Evolutionary conservation across 2,113 vertebrate species (phyloP), one percentile per base, ranked within the genome.

Genomic region (Anolis carolinensis): DNA sequence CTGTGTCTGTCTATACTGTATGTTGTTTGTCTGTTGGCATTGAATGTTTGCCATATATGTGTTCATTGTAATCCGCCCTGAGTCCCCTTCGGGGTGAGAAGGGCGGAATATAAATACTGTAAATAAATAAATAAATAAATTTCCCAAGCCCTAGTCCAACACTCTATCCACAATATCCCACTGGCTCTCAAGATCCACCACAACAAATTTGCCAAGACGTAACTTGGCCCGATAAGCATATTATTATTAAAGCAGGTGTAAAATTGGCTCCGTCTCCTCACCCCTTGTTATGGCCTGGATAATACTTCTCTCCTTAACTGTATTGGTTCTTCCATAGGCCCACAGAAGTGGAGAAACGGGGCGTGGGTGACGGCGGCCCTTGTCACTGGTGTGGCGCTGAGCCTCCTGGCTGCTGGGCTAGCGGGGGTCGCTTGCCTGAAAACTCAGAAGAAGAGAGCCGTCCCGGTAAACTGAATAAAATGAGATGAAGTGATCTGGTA

Each of bases 401-500:
- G 76, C 20, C 65, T 89, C 76, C 34, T 87, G 27, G 48, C 84
- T 30, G 36, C 14, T 52, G 3, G 32, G 27, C 85, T 93, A 0
- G 30, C 91, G 0, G 0, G 83, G 7, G 0, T 83, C 5, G 39
- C 82, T 87, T 0, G 84, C 62, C 44, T 88, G 14, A 91, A 89
- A 79, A 86, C 50, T 13, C 5, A 89, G 0, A 93, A 84, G 82
- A 91, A 84, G 82, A 91, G 59, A 91, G 93, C 75, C 0, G 52
- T 48, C 0, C 5, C 44, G 72, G 44, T 85, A 36, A 92, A 92
- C 25, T 93, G 92, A 14, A 36, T 13, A 62, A 95, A 67, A 93
- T 93, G 91, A 94, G 91, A 8, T 20, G 4, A 1, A n/a, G 18
- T 65, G 6, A 10, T 23, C 63, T 55, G 44, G 36, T 8, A 55